phyloP scores from a whole-genome alignment of 2,888 invertebrate species.

The Chrysolina oricalcia region DNA sequence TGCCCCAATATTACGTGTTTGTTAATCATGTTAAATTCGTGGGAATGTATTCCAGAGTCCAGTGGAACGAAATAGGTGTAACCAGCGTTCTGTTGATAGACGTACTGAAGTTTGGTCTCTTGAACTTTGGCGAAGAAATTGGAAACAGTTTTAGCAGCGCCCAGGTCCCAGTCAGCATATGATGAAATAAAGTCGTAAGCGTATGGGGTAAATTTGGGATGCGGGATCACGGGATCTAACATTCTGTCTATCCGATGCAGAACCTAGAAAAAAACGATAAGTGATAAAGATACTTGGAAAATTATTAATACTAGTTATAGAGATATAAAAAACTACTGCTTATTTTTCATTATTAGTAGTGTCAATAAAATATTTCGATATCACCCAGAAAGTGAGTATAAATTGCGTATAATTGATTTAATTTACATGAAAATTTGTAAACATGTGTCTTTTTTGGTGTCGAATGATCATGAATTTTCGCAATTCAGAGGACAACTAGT shows the following conservation, averaged over 20 bases:
- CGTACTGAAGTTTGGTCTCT: conserved; percentile 78
- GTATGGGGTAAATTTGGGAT: conserved; percentile 78
- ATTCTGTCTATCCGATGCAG: conserved; percentile 91
- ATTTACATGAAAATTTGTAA: too few species aligned
- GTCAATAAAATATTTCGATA: too few species aligned
- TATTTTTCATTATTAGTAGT: too few species aligned
- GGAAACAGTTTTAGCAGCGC: conserved; percentile 52
- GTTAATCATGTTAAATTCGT: conserved; percentile 78
- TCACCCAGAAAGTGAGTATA: too few species aligned
- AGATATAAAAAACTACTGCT: not conserved
- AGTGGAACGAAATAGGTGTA: conserved; percentile 93
- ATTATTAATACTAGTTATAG: not conserved
- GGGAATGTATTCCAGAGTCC: conserved; percentile 86
- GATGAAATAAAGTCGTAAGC: conserved; percentile 84
- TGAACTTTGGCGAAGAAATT: conserved; percentile 81
- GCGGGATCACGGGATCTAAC: conserved; percentile 81
- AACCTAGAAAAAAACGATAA: conserved; percentile 74
- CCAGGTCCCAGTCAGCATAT: conserved; percentile 68
- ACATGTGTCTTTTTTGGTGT: too few species aligned
- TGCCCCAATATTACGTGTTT: conserved; percentile 89
- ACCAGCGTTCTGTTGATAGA: conserved; percentile 82
- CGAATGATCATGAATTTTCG: too few species aligned
- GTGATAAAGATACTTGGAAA: not conserved
- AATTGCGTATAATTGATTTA: too few species aligned
- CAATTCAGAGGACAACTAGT: too few species aligned